These are phyloP conservation scores for Dendrocincla fuliginosa DNA, from an alignment of 2,797 vertebrate species.

Conservation along the genomic window DNA sequence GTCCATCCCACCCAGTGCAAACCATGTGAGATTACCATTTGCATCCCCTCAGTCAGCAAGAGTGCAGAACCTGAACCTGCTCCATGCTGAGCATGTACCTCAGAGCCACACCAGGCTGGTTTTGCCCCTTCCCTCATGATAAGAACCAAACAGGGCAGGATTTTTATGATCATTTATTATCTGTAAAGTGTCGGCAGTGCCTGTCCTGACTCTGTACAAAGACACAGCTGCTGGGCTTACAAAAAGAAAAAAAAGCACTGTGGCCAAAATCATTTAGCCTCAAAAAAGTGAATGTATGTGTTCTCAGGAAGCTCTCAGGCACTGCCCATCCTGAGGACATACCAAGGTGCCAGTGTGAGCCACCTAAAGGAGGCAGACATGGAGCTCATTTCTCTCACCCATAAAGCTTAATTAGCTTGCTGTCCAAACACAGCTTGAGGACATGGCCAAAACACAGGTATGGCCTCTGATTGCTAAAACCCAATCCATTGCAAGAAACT, in stretches of 20 bases:
- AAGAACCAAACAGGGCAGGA: slow-evolving; percentile 45
- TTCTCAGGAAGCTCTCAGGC: slow-evolving; percentile 20
- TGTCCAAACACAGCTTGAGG: slow-evolving; percentile 33
- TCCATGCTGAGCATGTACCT: neutral
- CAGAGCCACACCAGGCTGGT: neutral
- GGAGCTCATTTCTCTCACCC: slow-evolving; percentile 23
- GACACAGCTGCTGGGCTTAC: slow-evolving; percentile 1
- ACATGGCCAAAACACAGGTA: neutral
- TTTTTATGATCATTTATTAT: slow-evolving; percentile 55
- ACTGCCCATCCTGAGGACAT: neutral
- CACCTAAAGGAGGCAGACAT: neutral
- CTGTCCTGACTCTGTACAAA: neutral
- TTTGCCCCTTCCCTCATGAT: neutral
- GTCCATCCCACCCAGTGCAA: neutral
- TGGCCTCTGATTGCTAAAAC: neutral
- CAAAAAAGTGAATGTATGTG: neutral
- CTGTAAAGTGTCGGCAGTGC: neutral
- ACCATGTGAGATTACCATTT: neutral
- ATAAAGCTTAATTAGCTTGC: slow-evolving; percentile 3
- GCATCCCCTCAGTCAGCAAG: neutral
- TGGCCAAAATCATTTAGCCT: slow-evolving; percentile 13
- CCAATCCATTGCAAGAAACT: neutral
- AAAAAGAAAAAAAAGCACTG: slow-evolving; percentile 11
- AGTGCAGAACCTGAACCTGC: neutral
- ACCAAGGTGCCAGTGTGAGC: neutral